phyloP scores from a whole-genome alignment of 2,888 invertebrate genomes.

The Heliothis peltigera region DNA sequence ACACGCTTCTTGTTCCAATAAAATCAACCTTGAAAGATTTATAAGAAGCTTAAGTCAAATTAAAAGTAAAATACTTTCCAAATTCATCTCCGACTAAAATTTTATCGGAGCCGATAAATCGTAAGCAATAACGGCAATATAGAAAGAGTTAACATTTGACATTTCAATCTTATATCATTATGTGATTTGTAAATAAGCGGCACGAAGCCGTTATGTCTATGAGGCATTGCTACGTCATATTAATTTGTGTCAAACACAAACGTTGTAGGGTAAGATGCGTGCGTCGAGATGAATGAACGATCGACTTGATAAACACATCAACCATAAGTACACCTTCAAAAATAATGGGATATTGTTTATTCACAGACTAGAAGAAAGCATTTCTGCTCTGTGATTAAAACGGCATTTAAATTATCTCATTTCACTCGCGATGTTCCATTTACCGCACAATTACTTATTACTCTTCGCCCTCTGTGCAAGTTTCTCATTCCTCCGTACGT shows the following conservation, averaged over 20 bases:
- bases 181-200: constrained; percentile 52
- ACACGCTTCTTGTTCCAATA: neutral
- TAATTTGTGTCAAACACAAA: constrained; percentile 73
- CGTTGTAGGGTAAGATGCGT: constrained; percentile 49
- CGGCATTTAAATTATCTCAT: constrained; percentile 32
- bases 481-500: constrained; percentile 16
- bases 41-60: neutral
- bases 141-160: constrained; percentile 16
- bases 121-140: constrained; percentile 5
- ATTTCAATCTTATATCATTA: constrained; percentile 48
- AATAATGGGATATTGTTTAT: constrained; percentile 26
- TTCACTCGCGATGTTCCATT: constrained; percentile 14
- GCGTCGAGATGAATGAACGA: constrained; percentile 50
- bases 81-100: neutral
- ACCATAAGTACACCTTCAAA: constrained; percentile 41
- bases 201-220: constrained; percentile 58
- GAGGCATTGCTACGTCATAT: constrained; percentile 67
- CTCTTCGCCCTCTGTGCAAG: constrained; percentile 21
- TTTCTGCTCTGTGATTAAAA: constrained; percentile 24
- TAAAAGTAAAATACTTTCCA: neutral
- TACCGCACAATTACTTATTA: constrained; percentile 25
- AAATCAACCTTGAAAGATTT: neutral
- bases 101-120: neutral
- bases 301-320: constrained; percentile 25
- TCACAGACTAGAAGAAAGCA: constrained; percentile 6